phyloP scores from a whole-genome alignment of 2,113 vertebrate genomes.

The Syngnathus typhle region DNA sequence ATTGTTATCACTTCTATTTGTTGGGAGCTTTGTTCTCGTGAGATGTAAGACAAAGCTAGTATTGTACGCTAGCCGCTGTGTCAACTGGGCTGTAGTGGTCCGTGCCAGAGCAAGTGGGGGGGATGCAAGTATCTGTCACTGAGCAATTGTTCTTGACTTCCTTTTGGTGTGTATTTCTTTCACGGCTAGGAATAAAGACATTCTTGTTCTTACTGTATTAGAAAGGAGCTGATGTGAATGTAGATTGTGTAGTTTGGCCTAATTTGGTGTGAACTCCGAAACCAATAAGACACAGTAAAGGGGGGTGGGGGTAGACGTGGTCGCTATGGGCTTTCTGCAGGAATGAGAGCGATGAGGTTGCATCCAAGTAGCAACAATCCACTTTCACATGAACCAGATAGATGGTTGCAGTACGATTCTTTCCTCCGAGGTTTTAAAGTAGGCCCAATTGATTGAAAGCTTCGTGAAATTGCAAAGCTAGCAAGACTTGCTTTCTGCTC shows the following conservation, averaged over 20 bases:
- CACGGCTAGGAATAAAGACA: constrained; percentile 11
- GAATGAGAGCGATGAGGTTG: constrained; percentile 47
- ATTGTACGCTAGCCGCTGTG: constrained; percentile 47
- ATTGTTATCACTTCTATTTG: constrained; percentile 12
- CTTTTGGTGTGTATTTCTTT: constrained; percentile 24
- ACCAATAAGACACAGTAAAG: constrained; percentile 17
- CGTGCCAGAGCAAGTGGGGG: constrained; percentile 38
- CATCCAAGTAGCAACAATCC: constrained; percentile 36
- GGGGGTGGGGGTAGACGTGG: constrained; percentile 31
- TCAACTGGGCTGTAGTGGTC: constrained; percentile 45
- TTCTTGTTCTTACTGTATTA: not conserved
- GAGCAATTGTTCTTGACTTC: constrained; percentile 47
- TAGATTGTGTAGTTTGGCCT: constrained; percentile 4
- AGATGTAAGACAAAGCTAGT: constrained; percentile 46
- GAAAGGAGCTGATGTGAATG: not conserved
- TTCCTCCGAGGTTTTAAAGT: not conserved
- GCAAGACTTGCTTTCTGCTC: no score
- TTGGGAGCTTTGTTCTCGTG: constrained; percentile 26
- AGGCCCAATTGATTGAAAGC: not conserved
- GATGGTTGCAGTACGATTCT: constrained; percentile 13
- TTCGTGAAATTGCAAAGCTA: no score
- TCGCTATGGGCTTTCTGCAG: constrained; percentile 59
- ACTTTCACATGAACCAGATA: constrained; percentile 32
- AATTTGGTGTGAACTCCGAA: constrained; percentile 17
- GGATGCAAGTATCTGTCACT: constrained; percentile 48